Evolutionary conservation across 2,888 invertebrate genomes (phyloP).

Genomic region (Cantharis lateralis): DNA sequence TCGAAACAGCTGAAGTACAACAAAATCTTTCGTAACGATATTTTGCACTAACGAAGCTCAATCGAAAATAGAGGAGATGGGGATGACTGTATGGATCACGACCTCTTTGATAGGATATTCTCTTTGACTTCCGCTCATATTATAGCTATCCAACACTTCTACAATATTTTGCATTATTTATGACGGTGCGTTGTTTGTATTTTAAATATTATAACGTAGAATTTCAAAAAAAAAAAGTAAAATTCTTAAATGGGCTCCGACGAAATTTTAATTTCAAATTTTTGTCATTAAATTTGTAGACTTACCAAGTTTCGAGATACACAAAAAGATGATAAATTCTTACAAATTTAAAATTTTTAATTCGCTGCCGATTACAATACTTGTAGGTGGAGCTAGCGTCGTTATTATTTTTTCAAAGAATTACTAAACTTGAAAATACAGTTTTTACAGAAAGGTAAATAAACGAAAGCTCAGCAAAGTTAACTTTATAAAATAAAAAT

Average conservation of each 20-base stretch:
- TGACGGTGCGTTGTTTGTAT: slow-evolving; percentile 18
- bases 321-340: no score
- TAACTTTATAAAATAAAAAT: slow-evolving; percentile 2
- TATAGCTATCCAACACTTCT: slow-evolving; percentile 38
- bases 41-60: slow-evolving; percentile 29
- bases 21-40: slow-evolving; percentile 20
- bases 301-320: background rate
- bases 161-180: slow-evolving; percentile 35
- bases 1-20: slow-evolving; percentile 6
- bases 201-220: slow-evolving; percentile 8
- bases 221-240: background rate
- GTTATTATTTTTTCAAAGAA: background rate
- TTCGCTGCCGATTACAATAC: background rate
- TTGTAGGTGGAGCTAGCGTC: background rate
- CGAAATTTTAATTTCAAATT: slow-evolving; percentile 5
- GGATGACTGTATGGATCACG: slow-evolving; percentile 11
- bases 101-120: slow-evolving; percentile 38
- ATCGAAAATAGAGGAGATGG: slow-evolving; percentile 15
- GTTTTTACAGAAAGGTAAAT: background rate
- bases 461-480: slow-evolving; percentile 1
- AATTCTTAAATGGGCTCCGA: background rate
- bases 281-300: background rate
- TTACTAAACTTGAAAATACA: background rate
- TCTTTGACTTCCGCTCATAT: slow-evolving; percentile 36
- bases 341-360: background rate